These are phyloP conservation scores for Podarcis cretensis DNA, from an alignment of 2,113 vertebrate species.

Conservation along the genomic window DNA sequence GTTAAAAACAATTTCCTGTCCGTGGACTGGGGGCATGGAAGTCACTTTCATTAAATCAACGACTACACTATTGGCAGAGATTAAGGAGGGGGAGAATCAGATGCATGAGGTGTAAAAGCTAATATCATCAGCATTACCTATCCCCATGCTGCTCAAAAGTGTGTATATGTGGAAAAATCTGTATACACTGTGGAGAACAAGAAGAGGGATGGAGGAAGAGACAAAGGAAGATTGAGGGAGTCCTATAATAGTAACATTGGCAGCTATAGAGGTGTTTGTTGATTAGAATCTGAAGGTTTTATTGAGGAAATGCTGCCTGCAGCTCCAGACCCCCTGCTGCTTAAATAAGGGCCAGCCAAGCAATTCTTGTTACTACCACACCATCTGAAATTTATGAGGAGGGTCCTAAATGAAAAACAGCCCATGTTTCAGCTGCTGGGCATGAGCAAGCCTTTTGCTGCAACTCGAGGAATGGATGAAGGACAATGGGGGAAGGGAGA, in stretches of 20 bases:
- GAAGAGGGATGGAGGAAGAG: background rate
- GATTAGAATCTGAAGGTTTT: slow-evolving; percentile 74
- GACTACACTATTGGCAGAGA: slow-evolving; percentile 55
- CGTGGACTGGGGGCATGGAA: slow-evolving; percentile 71
- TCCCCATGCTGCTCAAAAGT: background rate
- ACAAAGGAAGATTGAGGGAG: slow-evolving; percentile 5
- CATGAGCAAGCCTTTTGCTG: slow-evolving; percentile 27
- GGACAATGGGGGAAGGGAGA: background rate
- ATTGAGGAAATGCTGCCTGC: slow-evolving; percentile 75
- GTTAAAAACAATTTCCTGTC: slow-evolving; percentile 92
- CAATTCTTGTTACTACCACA: slow-evolving; percentile 66
- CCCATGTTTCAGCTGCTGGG: background rate
- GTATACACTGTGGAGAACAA: background rate
- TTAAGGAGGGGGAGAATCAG: slow-evolving; percentile 53
- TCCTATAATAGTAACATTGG: slow-evolving; percentile 32
- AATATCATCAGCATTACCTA: slow-evolving; percentile 33
- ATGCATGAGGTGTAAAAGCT: slow-evolving; percentile 54
- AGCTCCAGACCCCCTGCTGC: slow-evolving; percentile 68
- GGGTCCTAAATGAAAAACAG: slow-evolving; percentile 72
- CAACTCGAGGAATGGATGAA: background rate
- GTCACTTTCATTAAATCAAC: slow-evolving; percentile 65
- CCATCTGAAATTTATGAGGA: slow-evolving; percentile 71
- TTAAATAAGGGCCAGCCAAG: slow-evolving; percentile 68
- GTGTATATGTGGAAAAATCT: background rate
- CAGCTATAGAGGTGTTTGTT: slow-evolving; percentile 64